A percentile compares a stretch with the other conserved stretches of the same genome.
phyloP scores from a whole-genome alignment of 2,797 vertebrate genomes.

The Clarias platycephalus region DNA sequence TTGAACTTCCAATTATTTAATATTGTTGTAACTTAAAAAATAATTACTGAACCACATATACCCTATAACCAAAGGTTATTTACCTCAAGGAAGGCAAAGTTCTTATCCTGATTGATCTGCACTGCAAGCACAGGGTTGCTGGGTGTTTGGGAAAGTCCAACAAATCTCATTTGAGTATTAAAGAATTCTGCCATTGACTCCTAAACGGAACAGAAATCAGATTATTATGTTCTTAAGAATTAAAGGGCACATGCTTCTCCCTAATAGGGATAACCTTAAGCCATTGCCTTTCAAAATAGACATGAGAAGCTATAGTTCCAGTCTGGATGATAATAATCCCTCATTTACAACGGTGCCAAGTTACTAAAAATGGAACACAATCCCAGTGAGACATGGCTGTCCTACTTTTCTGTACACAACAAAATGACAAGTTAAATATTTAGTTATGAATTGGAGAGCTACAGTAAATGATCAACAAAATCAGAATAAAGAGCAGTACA shows the following conservation, averaged over 20 bases:
- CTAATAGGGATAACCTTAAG: no score
- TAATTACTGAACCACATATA: background rate
- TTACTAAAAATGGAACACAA: slow-evolving; percentile 14
- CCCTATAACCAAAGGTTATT: background rate
- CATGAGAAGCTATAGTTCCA: background rate
- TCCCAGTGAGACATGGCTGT: background rate
- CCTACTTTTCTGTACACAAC: slow-evolving; percentile 12
- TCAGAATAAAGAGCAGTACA: background rate
- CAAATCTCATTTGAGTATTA: slow-evolving; percentile 79
- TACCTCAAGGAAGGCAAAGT: slow-evolving; percentile 67
- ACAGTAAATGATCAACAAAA: background rate
- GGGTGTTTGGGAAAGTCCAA: slow-evolving; percentile 73
- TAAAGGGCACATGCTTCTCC: background rate
- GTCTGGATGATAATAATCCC: background rate
- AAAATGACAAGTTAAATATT: background rate
- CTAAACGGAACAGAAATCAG: slow-evolving; percentile 19
- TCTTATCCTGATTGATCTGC: slow-evolving; percentile 81
- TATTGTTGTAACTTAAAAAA: background rate
- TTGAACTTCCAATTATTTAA: background rate
- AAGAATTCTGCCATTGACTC: slow-evolving; percentile 77
- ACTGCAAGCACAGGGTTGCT: slow-evolving; percentile 78
- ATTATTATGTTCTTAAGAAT: background rate
- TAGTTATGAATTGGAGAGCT: no score
- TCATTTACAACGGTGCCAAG: background rate
- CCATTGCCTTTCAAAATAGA: background rate